Conservation (phyloP, 2,113 vertebrate genomes). For the Seriola aureovittata region DNA sequence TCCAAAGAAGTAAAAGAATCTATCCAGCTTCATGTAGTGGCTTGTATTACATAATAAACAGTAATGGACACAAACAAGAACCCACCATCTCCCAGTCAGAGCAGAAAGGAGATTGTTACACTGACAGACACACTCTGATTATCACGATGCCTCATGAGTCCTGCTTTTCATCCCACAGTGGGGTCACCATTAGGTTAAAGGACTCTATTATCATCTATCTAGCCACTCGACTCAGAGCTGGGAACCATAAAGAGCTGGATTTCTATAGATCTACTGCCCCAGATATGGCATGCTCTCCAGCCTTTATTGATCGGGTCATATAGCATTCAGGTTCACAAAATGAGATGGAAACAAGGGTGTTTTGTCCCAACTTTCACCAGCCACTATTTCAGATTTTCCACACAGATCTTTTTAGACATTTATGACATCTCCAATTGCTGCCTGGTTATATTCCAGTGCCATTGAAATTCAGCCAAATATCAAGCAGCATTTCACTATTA, state of each 20-base stretch:
- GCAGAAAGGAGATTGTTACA: slow-evolving; percentile 18
- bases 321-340: slow-evolving; percentile 49
- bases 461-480: background rate
- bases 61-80: slow-evolving; percentile 26
- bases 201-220: slow-evolving; percentile 61
- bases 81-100: background rate
- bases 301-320: slow-evolving; percentile 64
- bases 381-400: slow-evolving; percentile 16
- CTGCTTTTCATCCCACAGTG: slow-evolving; percentile 44
- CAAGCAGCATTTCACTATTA: background rate
- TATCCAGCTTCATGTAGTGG: slow-evolving; percentile 24
- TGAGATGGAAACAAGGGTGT: slow-evolving; percentile 29
- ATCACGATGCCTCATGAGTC: slow-evolving; percentile 33
- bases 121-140: slow-evolving; percentile 52
- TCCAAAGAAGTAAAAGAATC: slow-evolving; percentile 5
- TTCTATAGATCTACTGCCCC: slow-evolving; percentile 55
- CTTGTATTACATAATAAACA: slow-evolving; percentile 18
- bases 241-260: slow-evolving; percentile 61
- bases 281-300: slow-evolving; percentile 31
- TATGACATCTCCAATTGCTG: background rate
- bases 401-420: slow-evolving; percentile 1
- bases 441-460: background rate
- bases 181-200: slow-evolving; percentile 67
- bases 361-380: slow-evolving; percentile 32
- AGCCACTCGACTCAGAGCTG: slow-evolving; percentile 35